phyloP scores from a whole-genome alignment of 1,140 invertebrate genomes.

The Bombus polaris region DNA sequence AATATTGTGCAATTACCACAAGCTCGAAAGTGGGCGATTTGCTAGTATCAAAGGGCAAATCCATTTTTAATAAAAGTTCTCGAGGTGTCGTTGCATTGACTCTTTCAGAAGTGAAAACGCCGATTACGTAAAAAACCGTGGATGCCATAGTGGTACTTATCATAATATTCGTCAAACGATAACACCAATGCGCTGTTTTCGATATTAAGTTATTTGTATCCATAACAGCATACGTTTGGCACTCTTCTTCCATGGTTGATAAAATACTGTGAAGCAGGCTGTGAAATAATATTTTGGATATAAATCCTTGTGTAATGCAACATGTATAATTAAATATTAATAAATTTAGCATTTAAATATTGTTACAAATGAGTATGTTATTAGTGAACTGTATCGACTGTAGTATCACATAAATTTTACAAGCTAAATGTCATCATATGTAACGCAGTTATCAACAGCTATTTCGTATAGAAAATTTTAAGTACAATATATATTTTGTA shows the following conservation, averaged over 20 bases:
- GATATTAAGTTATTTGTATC: constrained; percentile 25
- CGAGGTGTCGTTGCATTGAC: background rate
- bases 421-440: too few species aligned
- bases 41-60: constrained; percentile 48
- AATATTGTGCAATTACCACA: constrained; percentile 31
- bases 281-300: background rate
- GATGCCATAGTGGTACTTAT: background rate
- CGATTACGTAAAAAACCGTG: background rate
- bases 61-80: constrained; percentile 51
- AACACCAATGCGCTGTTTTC: constrained; percentile 19
- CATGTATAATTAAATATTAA: background rate
- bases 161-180: constrained; percentile 30
- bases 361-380: too few species aligned
- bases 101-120: background rate
- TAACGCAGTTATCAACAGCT: too few species aligned
- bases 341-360: background rate
- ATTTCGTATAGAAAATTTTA: too few species aligned
- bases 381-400: too few species aligned
- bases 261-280: constrained; percentile 45
- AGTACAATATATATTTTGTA: too few species aligned
- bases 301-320: background rate
- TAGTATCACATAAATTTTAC: too few species aligned
- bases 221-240: background rate
- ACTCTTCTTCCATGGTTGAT: constrained; percentile 42
- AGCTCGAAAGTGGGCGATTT: constrained; percentile 54